Evolutionary conservation across 2,113 vertebrate species (phyloP).

Genomic region (Cinclus cinclus): DNA sequence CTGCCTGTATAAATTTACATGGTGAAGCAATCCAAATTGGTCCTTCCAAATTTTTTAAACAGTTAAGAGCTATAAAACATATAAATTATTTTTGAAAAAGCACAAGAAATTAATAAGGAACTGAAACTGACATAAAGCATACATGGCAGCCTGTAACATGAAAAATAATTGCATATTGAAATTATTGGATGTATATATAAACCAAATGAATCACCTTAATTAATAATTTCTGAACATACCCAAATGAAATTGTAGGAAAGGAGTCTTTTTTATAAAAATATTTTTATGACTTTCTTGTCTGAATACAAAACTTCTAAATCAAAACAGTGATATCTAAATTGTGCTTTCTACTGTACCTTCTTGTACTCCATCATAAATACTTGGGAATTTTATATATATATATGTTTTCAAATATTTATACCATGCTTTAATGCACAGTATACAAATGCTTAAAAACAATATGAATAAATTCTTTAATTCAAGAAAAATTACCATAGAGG

Average conservation of each 20-base stretch:
- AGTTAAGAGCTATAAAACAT: neutral
- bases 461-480: neutral
- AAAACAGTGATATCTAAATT: neutral
- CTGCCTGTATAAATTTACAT: neutral
- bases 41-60: neutral
- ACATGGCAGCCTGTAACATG: neutral
- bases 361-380: neutral
- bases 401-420: neutral
- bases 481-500: neutral
- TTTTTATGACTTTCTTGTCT: neutral
- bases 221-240: neutral
- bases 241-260: neutral
- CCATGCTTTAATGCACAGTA: neutral
- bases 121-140: neutral
- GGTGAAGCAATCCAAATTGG: neutral
- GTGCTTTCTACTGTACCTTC: neutral
- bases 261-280: neutral
- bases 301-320: neutral
- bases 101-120: neutral
- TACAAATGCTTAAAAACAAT: neutral
- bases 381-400: neutral
- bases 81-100: neutral
- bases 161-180: neutral
- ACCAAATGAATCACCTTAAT: neutral
- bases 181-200: neutral